phyloP scores from a whole-genome alignment of 2,797 vertebrate genomes.

The Diceros bicornis region DNA sequence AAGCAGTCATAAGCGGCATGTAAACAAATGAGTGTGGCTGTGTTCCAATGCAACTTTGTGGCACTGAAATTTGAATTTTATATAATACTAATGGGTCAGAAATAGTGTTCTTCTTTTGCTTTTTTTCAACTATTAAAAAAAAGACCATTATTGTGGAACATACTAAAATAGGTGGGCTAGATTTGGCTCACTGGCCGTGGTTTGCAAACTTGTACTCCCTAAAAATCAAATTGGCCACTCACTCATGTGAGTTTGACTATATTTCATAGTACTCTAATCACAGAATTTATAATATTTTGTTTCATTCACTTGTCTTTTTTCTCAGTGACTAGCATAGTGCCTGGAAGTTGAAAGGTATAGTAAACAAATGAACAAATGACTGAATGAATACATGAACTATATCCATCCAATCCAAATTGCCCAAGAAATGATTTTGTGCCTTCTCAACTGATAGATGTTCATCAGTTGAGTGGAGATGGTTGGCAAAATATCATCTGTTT shows the following conservation, averaged over 20 bases:
- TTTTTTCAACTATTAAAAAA: not conserved
- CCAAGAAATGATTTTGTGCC: not conserved
- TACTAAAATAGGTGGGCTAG: not conserved
- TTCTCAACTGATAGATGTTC: not conserved
- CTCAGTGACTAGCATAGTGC: not conserved
- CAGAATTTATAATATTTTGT: not conserved
- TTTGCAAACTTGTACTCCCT: not conserved
- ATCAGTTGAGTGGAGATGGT: not conserved
- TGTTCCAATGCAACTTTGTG: not conserved
- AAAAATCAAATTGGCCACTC: not conserved
- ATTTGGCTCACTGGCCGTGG: not conserved
- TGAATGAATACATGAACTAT: not conserved
- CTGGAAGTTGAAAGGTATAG: not conserved
- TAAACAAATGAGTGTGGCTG: not conserved
- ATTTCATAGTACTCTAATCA: not conserved
- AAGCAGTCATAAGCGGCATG: no score
- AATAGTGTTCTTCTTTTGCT: not conserved
- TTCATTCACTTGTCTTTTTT: not conserved
- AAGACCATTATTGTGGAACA: not conserved
- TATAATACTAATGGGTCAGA: not conserved
- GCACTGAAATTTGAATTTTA: not conserved
- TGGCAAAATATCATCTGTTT: not conserved
- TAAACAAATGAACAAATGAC: not conserved
- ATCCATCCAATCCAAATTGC: not conserved
- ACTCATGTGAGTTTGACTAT: not conserved